These are phyloP conservation scores for Athene cunicularia DNA, from an alignment of 2,113 vertebrate genomes.

Conservation along the genomic window DNA sequence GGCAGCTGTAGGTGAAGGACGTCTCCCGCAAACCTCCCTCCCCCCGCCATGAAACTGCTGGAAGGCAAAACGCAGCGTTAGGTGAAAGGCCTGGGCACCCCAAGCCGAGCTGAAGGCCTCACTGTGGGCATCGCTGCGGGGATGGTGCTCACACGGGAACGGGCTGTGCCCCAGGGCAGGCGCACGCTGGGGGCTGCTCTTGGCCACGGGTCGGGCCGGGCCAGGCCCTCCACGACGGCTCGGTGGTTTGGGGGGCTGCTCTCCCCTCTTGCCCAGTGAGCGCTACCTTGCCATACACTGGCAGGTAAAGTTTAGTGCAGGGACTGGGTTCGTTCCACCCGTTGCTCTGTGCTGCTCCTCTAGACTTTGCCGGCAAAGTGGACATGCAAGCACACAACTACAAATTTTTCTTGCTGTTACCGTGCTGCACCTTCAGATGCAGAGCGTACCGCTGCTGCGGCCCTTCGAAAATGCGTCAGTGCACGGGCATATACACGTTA, in stretches of 20 bases:
- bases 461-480: rapidly evolving
- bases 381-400: background rate
- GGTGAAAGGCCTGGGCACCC: rapidly evolving
- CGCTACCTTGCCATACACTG: rapidly evolving
- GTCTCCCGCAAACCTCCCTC: background rate
- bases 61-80: background rate
- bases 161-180: background rate
- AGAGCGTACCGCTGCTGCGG: background rate
- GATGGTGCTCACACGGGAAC: rapidly evolving
- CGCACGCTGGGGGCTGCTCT: background rate
- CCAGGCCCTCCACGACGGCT: background rate
- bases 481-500: rapidly evolving
- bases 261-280: background rate
- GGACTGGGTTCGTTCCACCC: background rate
- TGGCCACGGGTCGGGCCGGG: background rate
- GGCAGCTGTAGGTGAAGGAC: background rate
- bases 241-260: background rate
- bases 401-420: rapidly evolving
- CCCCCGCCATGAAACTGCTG: background rate
- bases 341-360: background rate
- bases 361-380: background rate
- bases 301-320: background rate
- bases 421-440: rapidly evolving
- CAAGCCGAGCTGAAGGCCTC: background rate
- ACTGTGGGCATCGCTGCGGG: rapidly evolving